Base-by-base conservation (phyloP, 2,113 vertebrate genomes). In the Pithys albifrons region DNA sequence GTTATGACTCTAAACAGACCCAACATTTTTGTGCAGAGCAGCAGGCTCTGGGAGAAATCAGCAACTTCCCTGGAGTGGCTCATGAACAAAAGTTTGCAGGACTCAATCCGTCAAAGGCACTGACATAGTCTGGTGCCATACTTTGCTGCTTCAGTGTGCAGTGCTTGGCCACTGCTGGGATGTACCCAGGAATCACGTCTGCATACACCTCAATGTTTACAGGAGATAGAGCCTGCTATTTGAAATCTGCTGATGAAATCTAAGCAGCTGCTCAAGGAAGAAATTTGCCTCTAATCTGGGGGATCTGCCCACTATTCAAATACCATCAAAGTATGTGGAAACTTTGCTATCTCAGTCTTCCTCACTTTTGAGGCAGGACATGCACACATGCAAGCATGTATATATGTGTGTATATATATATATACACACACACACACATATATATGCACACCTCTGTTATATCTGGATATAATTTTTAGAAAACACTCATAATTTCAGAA, bases 51-150 rank as follows among this genome's bases (percentile, higher is more conserved):
- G 20, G 45, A 24, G 49, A 65, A 91, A 89, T 43, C 45, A 73
- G 23, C 13, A 59, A 9, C 23, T 61, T 39, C 54, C 19, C 31
- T 45, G 18, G 29, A 65, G 48, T 6, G 16, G 31, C 22, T 78
- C 5, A 10, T 4, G 7, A 91, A 12, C 41, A 84, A 69, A 69
- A 65, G 6, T 17, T 57, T 0, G 0, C 18, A 31, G 67, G 67
- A 69, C 18, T 43, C 49, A 43, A 12, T 46, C 58, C 72, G 48
- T 3, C 43, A 69, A 27, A 89, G 48, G 39, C 39, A n/a, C 8
- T 64, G 48, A 55, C 35, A 16, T 37, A 55, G 75, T 17, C 52
- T 45, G 19, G 48, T 27, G 46, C 19, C 24, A 31, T 35, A 29
- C 31, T 48, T 62, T 15, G 20, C 55, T 88, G 49, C 46, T 45